These are phyloP conservation scores for Thunnus maccoyii DNA, from an alignment of 2,113 vertebrate species.

Conservation along the genomic window DNA sequence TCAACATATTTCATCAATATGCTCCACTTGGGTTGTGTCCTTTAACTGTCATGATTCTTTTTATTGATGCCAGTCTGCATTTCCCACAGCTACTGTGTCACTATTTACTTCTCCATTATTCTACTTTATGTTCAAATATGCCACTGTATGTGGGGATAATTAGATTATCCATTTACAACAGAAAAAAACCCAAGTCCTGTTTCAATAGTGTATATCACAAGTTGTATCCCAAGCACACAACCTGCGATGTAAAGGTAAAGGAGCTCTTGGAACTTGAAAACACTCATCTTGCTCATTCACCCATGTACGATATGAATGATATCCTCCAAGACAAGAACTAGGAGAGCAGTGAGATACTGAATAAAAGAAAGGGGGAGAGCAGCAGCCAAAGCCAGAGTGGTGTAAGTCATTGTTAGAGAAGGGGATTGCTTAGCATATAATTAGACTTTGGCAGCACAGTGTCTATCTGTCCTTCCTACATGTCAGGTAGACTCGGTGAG, in stretches of 20 bases:
- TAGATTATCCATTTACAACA: conserved; percentile 5
- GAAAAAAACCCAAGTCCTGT: conserved; percentile 8
- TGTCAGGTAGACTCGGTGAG: conserved; percentile 19
- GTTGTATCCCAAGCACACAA: conserved; percentile 21
- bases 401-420: conserved; percentile 25
- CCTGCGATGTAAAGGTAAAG: conserved; percentile 40
- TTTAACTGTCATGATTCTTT: conserved; percentile 16
- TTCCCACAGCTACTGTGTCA: neutral
- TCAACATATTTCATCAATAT: conserved; percentile 11
- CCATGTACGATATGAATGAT: conserved; percentile 27
- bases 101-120: conserved; percentile 48
- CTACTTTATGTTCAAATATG: conserved; percentile 36
- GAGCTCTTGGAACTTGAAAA: conserved; percentile 48
- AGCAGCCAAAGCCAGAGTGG: conserved; percentile 17
- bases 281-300: conserved; percentile 24
- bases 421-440: conserved; percentile 31
- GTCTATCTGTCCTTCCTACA: conserved; percentile 18
- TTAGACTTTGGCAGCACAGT: conserved; percentile 28
- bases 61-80: conserved; percentile 20
- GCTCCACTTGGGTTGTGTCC: neutral
- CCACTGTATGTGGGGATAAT: conserved; percentile 14
- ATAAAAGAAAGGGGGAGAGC: conserved; percentile 4
- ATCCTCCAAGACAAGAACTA: conserved; percentile 7
- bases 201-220: neutral
- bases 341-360: neutral